Evolutionary conservation across 2,888 invertebrate genomes (phyloP).

Genomic region (Ochropleura leucogaster): DNA sequence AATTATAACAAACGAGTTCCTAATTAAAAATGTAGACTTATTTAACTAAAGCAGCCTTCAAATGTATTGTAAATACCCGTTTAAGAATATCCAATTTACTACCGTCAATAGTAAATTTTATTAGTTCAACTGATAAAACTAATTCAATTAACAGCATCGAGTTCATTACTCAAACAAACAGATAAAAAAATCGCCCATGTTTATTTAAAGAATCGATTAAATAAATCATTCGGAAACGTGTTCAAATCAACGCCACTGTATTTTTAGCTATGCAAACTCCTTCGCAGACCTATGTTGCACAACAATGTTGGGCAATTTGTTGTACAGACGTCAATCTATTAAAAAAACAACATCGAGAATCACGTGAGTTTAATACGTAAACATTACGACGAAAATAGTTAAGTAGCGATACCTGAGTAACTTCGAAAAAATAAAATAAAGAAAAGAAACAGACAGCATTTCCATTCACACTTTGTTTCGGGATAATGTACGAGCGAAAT

Average conservation of each 20-base stretch:
- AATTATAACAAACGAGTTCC: neutral
- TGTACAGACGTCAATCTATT: conserved; percentile 71
- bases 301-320: conserved; percentile 73
- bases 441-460: conserved; percentile 48
- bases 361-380: conserved; percentile 82
- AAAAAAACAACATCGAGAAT: conserved; percentile 72
- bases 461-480: conserved; percentile 67
- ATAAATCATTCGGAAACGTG: conserved; percentile 11
- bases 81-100: neutral
- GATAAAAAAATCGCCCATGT: neutral
- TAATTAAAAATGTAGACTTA: conserved; percentile 11
- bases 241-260: conserved; percentile 26
- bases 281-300: conserved; percentile 68
- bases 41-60: conserved; percentile 15
- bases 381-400: conserved; percentile 72
- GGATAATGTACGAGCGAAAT: conserved; percentile 46
- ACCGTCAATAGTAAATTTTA: neutral
- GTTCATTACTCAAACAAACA: conserved; percentile 1
- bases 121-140: neutral
- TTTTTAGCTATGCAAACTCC: conserved; percentile 26
- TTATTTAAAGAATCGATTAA: neutral
- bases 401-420: conserved; percentile 47
- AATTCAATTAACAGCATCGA: conserved; percentile 5
- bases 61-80: neutral
- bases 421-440: conserved; percentile 45